These are phyloP conservation scores for Psix sp. DNA, from an alignment of 1,140 invertebrate genomes.

Conservation along the genomic window DNA sequence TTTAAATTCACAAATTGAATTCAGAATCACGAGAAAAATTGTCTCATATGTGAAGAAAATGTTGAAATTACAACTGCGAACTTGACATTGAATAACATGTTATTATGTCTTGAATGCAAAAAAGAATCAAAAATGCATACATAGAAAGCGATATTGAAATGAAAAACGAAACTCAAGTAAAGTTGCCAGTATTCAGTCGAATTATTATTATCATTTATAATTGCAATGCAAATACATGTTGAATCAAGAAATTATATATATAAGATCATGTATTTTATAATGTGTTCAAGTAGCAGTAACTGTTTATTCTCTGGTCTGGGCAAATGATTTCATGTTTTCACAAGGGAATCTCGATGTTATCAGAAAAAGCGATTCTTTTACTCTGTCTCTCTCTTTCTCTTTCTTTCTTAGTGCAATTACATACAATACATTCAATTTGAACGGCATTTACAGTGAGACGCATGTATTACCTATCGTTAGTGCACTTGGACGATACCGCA, in stretches of 20 bases:
- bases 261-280: conserved; percentile 35
- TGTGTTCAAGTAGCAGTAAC: conserved; percentile 44
- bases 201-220: conserved; percentile 23
- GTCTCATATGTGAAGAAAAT: no score
- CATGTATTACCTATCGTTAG: conserved; percentile 31
- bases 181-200: conserved; percentile 18
- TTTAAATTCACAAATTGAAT: no score
- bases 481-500: conserved; percentile 27
- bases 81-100: no score
- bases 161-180: conserved; percentile 28
- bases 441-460: conserved; percentile 16
- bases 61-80: no score
- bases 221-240: conserved; percentile 23
- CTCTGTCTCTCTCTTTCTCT: conserved; percentile 1
- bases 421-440: conserved; percentile 48
- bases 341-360: conserved; percentile 66
- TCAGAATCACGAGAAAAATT: no score
- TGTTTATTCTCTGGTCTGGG: conserved; percentile 27
- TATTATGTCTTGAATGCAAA: background rate
- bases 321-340: conserved; percentile 70
- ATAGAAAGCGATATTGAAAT: conserved; percentile 43
- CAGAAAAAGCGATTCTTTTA: conserved; percentile 56
- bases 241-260: conserved; percentile 39
- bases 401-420: conserved; percentile 64
- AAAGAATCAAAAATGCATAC: conserved; percentile 9